These are phyloP conservation scores for Calameuta filiformis DNA, from an alignment of 2,888 invertebrate genomes.

Conservation along the genomic window DNA sequence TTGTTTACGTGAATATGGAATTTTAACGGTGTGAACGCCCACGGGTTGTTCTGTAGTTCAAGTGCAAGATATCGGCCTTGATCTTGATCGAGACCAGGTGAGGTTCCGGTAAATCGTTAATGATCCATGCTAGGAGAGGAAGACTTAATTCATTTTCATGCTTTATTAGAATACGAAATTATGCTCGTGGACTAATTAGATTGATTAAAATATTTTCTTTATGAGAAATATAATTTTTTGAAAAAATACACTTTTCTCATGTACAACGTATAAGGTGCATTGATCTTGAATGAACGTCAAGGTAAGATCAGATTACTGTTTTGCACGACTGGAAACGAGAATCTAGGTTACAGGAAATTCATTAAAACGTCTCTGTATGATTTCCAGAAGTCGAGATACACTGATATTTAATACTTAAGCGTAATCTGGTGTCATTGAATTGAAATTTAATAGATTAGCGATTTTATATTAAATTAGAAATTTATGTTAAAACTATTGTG, in stretches of 20 bases:
- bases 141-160: not conserved
- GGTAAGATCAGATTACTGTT: not conserved
- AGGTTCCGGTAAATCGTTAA: conserved; percentile 5
- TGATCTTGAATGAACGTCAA: not conserved
- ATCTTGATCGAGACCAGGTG: conserved; percentile 31
- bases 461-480: not conserved
- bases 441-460: not conserved
- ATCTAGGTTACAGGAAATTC: not conserved
- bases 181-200: not conserved
- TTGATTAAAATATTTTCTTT: not conserved
- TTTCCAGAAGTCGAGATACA: not conserved
- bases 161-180: not conserved
- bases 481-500: not conserved
- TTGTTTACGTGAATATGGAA: not conserved
- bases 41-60: not conserved
- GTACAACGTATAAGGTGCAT: not conserved
- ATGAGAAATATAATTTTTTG: not conserved
- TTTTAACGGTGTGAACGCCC: not conserved
- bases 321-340: not conserved
- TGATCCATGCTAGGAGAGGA: not conserved
- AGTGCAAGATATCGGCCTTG: conserved; percentile 19
- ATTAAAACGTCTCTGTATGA: not conserved
- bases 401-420: not conserved
- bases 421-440: not conserved
- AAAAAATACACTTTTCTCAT: not conserved